Conservation (phyloP, 2,888 invertebrate genomes). For the Melipona beecheii region DNA sequence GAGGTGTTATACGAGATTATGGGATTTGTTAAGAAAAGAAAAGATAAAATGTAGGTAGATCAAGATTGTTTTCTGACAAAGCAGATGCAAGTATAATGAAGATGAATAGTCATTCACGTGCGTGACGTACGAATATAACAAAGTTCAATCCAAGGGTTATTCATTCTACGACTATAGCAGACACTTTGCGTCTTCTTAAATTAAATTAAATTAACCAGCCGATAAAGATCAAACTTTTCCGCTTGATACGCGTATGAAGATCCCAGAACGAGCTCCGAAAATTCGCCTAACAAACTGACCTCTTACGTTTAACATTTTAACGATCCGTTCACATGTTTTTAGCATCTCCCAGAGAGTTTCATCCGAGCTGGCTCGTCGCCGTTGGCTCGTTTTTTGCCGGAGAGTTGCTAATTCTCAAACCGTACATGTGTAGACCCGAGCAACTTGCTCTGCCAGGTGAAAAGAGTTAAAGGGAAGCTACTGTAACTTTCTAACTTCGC, state of each 20-base stretch:
- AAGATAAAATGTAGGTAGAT: too few relatives aligned
- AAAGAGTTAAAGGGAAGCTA: slow-evolving; percentile 44
- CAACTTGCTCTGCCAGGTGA: slow-evolving; percentile 6
- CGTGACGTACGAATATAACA: too few relatives aligned
- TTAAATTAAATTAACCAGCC: neutral
- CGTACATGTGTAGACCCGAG: slow-evolving; percentile 17
- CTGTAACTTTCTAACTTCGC: slow-evolving; percentile 42
- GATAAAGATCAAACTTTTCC: neutral
- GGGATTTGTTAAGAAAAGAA: too few relatives aligned
- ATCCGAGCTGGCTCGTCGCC: slow-evolving; percentile 33
- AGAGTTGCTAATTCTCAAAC: slow-evolving; percentile 44
- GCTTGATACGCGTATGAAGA: neutral
- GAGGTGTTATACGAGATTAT: too few relatives aligned
- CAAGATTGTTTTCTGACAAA: too few relatives aligned
- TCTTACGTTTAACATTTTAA: neutral
- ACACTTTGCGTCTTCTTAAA: neutral
- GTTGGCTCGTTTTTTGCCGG: slow-evolving; percentile 26
- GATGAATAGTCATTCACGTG: too few relatives aligned
- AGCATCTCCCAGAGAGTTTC: neutral
- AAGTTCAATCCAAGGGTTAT: neutral
- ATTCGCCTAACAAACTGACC: neutral
- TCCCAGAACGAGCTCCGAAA: neutral
- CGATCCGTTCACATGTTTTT: slow-evolving; percentile 2
- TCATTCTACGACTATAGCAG: neutral
- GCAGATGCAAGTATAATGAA: too few relatives aligned